Base-by-base conservation (phyloP, 2,888 invertebrate genomes). In the Hypselothyrea guttata region DNA sequence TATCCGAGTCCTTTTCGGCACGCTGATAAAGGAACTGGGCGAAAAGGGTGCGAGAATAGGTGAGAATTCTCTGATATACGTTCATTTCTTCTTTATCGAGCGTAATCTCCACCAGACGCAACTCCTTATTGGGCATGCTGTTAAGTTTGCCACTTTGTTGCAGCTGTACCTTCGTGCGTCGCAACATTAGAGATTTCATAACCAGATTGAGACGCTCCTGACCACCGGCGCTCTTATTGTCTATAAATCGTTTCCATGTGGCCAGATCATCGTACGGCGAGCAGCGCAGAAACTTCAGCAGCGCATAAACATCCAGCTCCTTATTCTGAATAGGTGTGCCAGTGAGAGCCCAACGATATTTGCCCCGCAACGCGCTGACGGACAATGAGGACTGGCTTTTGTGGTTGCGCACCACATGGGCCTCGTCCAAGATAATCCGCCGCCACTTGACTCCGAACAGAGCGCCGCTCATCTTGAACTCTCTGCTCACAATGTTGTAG, bases 281-380 rank as follows among this genome's bases (percentile, higher is more conserved):
- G 85, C 96, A 96, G 9, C 93, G 91, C 7, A 99, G 89, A 89
- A 97, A 99, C 88, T 97, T 95, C 9, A 96, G 87, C 40, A 96
- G 89, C 0, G 95, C 93, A 89, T 93, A 96, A 33, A 96, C 91
- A 88, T 96, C 98, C 57, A 95, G 90, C 86, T 97, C 95, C 88
- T 96, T 95, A 89, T 99, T 99, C 86, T 98, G 98, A 35, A 99
- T 94, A 0, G 98, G 98, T 0, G 98, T 98, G 18, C 98, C 98
- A 0, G 98, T 97, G 13, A 98, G 92, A 0, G 94, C 94, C 96
- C 96, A 97, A 8, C 97, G 93, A 1, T 92, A 91, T 53, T 90
- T 91, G 2, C 75, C 85, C 1, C 55, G 74, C 27, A 89, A 37
- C 1, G 90, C 90, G 86, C 94, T 94, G 5, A 94, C 94, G 0